A percentile compares a stretch with the other conserved stretches of the same genome.
These are phyloP conservation scores for Ranitomeya imitator DNA, from an alignment of 2,113 vertebrate genomes.

Conservation along the genomic window DNA sequence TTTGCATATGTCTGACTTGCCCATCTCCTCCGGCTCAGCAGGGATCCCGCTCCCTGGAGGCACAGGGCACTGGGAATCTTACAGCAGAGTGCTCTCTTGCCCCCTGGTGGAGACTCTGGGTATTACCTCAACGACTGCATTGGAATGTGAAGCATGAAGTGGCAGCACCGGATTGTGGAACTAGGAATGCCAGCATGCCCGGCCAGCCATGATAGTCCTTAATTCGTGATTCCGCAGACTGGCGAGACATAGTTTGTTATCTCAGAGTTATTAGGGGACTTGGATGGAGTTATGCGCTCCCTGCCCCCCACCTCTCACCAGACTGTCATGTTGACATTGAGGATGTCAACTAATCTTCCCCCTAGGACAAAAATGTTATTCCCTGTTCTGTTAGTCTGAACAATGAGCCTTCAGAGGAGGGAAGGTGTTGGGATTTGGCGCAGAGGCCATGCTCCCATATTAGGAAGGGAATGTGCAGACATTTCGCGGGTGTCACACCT, in stretches of 20 bases:
- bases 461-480: conserved; percentile 11
- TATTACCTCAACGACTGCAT: neutral
- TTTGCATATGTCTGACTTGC: neutral
- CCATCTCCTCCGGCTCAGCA: neutral
- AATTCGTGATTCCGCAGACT: neutral
- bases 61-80: neutral
- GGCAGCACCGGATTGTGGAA: neutral
- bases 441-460: neutral
- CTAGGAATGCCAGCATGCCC: conserved; percentile 2
- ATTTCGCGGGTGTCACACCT: neutral
- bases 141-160: conserved; percentile 9
- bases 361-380: neutral
- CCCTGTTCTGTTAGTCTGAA: neutral
- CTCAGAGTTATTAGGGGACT: neutral
- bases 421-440: conserved; percentile 9
- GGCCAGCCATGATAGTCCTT: neutral
- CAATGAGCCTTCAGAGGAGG: neutral
- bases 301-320: neutral
- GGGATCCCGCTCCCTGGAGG: neutral
- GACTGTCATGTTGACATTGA: neutral
- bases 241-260: neutral
- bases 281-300: neutral
- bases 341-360: neutral
- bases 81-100: conserved; percentile 17
- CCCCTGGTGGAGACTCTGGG: neutral